Conservation (phyloP, 2,888 invertebrate species). For the Athalia cordata region DNA sequence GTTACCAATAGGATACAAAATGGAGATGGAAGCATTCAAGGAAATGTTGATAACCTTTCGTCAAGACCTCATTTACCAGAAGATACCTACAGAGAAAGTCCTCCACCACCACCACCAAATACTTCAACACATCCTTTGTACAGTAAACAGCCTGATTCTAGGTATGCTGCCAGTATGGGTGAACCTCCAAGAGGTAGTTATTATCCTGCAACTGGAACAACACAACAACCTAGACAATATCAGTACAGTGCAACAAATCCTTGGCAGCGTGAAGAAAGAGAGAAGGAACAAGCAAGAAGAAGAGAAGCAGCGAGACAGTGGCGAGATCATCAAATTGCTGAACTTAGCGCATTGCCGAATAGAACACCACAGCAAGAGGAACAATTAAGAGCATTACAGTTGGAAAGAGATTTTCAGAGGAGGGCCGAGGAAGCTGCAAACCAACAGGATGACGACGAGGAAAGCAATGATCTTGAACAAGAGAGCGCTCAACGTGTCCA, state of each 20-base stretch:
- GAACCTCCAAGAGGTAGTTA: constrained; percentile 86
- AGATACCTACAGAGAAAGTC: constrained; percentile 70
- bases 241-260: constrained; percentile 81
- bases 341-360: constrained; percentile 82
- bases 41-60: constrained; percentile 60
- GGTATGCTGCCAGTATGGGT: constrained; percentile 83
- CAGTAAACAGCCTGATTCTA: constrained; percentile 66
- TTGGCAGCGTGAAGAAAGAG: constrained; percentile 95
- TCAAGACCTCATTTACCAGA: constrained; percentile 72
- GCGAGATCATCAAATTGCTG: constrained; percentile 92
- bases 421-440: constrained; percentile 87
- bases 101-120: constrained; percentile 82
- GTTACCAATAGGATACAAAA: constrained; percentile 54
- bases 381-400: constrained; percentile 88
- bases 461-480: constrained; percentile 70
- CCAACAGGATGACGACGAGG: constrained; percentile 82
- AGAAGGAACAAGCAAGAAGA: constrained; percentile 85
- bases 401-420: constrained; percentile 96
- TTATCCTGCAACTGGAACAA: constrained; percentile 75
- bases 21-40: constrained; percentile 54
- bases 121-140: constrained; percentile 84
- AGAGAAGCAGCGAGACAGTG: constrained; percentile 85
- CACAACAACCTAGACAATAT: constrained; percentile 72
- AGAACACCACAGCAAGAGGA: constrained; percentile 90
- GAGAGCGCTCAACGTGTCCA: constrained; percentile 74